Percentiles rank a stretch among this genome's conserved stretches.
These are phyloP conservation scores for Eugnorisma glareosa DNA, from an alignment of 2,888 invertebrate species.

Conservation along the genomic window DNA sequence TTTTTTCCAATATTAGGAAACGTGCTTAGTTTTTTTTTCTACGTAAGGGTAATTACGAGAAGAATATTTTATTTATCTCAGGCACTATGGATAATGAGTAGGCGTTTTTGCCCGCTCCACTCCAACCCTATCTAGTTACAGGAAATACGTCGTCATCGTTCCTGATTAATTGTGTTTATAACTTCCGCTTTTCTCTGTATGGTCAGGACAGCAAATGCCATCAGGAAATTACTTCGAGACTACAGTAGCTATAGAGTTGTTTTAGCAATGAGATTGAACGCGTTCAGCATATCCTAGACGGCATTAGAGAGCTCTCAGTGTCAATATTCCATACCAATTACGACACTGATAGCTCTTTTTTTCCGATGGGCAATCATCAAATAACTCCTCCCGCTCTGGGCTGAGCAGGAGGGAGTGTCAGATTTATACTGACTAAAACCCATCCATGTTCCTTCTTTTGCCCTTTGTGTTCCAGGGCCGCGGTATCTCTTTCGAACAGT, in stretches of 20 bases:
- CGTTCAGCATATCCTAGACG: neutral
- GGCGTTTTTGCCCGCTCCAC: slow-evolving; percentile 29
- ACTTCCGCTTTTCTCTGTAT: neutral
- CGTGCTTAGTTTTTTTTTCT: neutral
- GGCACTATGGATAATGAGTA: slow-evolving; percentile 17
- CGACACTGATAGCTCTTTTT: neutral
- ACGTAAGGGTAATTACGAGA: neutral
- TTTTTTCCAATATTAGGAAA: neutral
- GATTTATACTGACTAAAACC: too few relatives aligned
- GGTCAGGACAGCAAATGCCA: neutral
- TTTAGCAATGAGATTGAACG: neutral
- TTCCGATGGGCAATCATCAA: too few relatives aligned
- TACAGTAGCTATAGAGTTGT: neutral
- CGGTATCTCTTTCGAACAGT: too few relatives aligned
- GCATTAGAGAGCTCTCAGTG: neutral
- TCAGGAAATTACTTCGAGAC: slow-evolving; percentile 1
- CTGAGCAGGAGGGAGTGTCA: too few relatives aligned
- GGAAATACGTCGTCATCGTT: slow-evolving; percentile 33
- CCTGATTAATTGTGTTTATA: slow-evolving; percentile 40
- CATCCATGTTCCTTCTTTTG: too few relatives aligned
- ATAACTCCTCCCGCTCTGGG: too few relatives aligned
- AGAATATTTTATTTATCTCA: neutral
- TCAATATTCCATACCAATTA: neutral
- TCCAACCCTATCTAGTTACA: slow-evolving; percentile 21
- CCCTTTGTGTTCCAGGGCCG: too few relatives aligned